These are phyloP conservation scores for Lacanobia oleracea DNA, from an alignment of 2,888 invertebrate species.

Conservation along the genomic window DNA sequence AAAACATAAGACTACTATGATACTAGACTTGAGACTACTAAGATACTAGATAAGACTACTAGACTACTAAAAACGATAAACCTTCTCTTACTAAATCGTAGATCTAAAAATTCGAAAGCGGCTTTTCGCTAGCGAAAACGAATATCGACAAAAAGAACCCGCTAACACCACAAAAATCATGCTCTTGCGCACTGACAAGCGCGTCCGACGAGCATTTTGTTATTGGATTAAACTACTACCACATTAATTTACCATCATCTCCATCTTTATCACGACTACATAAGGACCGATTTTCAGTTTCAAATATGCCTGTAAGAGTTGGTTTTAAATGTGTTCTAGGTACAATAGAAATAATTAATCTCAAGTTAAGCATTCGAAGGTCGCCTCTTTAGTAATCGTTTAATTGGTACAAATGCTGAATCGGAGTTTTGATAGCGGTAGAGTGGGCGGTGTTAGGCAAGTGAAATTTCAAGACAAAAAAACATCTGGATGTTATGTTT, in stretches of 20 bases:
- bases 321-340: slow-evolving; percentile 65
- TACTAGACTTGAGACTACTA: too few species aligned
- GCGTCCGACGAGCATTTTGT: slow-evolving; percentile 70
- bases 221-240: slow-evolving; percentile 74
- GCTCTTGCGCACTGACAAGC: slow-evolving; percentile 68
- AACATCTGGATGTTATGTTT: not conserved
- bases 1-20: too few species aligned
- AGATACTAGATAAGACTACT: too few species aligned
- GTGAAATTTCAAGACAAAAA: slow-evolving; percentile 26
- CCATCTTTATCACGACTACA: not conserved
- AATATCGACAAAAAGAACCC: slow-evolving; percentile 36
- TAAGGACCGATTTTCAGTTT: slow-evolving; percentile 47
- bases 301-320: slow-evolving; percentile 26
- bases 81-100: not conserved
- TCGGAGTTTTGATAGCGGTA: slow-evolving; percentile 60
- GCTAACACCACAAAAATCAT: slow-evolving; percentile 62
- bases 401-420: slow-evolving; percentile 78
- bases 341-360: slow-evolving; percentile 85
- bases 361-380: slow-evolving; percentile 77
- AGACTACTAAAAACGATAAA: not conserved
- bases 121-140: slow-evolving; percentile 42
- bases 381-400: slow-evolving; percentile 76
- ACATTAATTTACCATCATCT: slow-evolving; percentile 13
- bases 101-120: not conserved
- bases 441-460: slow-evolving; percentile 67